Evolutionary conservation across 2,113 vertebrate species (phyloP), one percentile per base, ranked within the genome.

Genomic region (Malurus cyaneus): DNA sequence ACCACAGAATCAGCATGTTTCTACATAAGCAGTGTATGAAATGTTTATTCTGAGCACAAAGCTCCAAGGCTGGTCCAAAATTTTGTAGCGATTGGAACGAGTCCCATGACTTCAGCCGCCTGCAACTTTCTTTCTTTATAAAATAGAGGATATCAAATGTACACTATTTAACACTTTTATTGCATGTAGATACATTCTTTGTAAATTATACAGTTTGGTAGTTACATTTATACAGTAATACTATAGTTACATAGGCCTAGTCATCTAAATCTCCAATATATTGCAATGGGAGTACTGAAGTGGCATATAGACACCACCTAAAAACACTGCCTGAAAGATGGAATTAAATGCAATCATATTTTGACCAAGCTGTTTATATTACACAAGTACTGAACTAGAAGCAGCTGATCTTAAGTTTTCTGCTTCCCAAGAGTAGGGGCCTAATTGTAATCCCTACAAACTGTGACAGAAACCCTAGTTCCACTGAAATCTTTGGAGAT

Each of bases 1-100:
- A 88, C 71, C 31, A 80, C 70, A 80, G 92, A 85, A 90, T 88
- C 86, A 90, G 91, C 95, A 92, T 57, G 86, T 73, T 82, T 88
- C 91, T 62, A 46, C 56, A 95, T 28, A 73, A 90, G 92, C 83
- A 86, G 69, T 0, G 0, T 36, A 59, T 39, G 57, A 76, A 89
- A 80, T 86, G 86, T 77, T 96, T 96, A 66, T 52, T 77, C 88
- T 77, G 56, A 93, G 76, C 72, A 92, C 67, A 93, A 73, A 70
- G 39, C 88, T 61, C 70, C 57, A 62, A 73, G 56, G 56, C 44
- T 42, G 47, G 67, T 88, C 91, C 88, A 92, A 80, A 86, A 66
- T 50, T 66, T 64, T 88, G 86, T 69, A 93, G 71, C 20, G 29
- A 24, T 42, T 96, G 86, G 94, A 94, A 92, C 23, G 41, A 71